A percentile compares a stretch with the other conserved stretches of the same genome.
Evolutionary conservation across 2,797 vertebrate genomes (phyloP).

Genomic region (Myiothlypis chrysogaster): DNA sequence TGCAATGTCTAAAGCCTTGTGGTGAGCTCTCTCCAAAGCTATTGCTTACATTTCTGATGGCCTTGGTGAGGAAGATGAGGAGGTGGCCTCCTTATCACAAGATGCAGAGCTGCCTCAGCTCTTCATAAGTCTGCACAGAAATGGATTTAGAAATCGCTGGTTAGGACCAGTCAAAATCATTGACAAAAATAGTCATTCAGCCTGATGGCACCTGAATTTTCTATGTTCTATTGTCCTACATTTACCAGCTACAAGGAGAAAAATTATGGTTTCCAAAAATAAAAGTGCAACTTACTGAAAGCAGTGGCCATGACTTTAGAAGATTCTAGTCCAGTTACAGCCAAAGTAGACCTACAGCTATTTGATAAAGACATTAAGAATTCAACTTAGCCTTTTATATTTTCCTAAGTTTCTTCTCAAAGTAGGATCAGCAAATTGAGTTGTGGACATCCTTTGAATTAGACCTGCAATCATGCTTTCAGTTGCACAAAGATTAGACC

Average conservation of each 20-base stretch:
- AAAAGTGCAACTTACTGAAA: not conserved
- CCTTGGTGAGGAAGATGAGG: not conserved
- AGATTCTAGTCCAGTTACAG: not conserved
- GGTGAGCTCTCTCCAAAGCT: not conserved
- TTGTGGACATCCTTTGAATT: not conserved
- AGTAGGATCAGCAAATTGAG: not conserved
- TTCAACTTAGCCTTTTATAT: not conserved
- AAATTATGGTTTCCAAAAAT: not conserved
- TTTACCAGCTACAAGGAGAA: not conserved
- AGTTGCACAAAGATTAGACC: not conserved
- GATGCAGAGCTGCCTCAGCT: not conserved
- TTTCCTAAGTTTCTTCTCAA: not conserved
- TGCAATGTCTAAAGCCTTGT: not conserved
- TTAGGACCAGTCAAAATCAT: not conserved
- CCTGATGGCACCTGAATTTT: not conserved
- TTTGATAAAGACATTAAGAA: not conserved
- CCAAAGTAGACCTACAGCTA: not conserved
- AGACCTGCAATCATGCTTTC: not conserved
- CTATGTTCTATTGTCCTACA: not conserved
- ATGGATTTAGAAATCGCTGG: not conserved
- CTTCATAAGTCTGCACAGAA: fast-evolving
- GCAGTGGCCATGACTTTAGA: not conserved
- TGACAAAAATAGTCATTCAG: not conserved
- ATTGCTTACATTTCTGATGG: not conserved
- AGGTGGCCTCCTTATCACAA: not conserved